Base-by-base conservation (phyloP, 1,140 invertebrate genomes). In the Lordiphosa mommai region DNA sequence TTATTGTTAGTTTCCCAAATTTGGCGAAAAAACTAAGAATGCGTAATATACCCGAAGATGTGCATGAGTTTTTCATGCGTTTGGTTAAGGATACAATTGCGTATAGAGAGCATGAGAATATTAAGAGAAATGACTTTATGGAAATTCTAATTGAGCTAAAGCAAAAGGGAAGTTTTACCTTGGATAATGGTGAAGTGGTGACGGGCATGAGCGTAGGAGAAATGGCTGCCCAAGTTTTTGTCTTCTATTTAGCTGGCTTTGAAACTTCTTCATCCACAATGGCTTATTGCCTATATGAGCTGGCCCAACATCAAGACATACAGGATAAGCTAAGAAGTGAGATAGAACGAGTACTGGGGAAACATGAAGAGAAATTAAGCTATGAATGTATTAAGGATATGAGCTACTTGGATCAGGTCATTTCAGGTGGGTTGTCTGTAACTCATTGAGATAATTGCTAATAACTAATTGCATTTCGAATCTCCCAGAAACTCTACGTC, bases 401-500 rank as follows among this genome's bases (percentile, higher is more conserved):
- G 90, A 88, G 80, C 3, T 92, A 92, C 63, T 52, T 93, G 5
- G 90, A 93, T 53, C 91, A 89, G 61, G 88, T 92, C 29, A 67
- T 93, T 40, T 74, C 87, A 61, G 90, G 90, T 91, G 76, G 67
- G 2, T 1, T 16, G 2, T 12, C 7, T 10, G 0, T 8, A 0
- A 7, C 2, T 3, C n/a, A n/a, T n/a, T n/a, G n/a, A n/a, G 1
- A 0, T n/a, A 8, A 0, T 2, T n/a, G 1, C 0, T 0, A 9
- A 3, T 6, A 0, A 0, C 4, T 0, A 0, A 3, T 7, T 13
- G 6, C 0, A 20, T 10, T 16, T 5, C 4, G n/a, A 14, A 49
- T 14, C 7, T 2, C 14, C 34, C 5, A 84, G 93, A 94, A 90
- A 93, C 93, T 1, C 82, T 94, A 61, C 90, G 94, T 7, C 90